Percentiles rank a stretch among this genome's conserved stretches.
Evolutionary conservation across 2,888 invertebrate genomes (phyloP).

Genomic region (Formica aserva): DNA sequence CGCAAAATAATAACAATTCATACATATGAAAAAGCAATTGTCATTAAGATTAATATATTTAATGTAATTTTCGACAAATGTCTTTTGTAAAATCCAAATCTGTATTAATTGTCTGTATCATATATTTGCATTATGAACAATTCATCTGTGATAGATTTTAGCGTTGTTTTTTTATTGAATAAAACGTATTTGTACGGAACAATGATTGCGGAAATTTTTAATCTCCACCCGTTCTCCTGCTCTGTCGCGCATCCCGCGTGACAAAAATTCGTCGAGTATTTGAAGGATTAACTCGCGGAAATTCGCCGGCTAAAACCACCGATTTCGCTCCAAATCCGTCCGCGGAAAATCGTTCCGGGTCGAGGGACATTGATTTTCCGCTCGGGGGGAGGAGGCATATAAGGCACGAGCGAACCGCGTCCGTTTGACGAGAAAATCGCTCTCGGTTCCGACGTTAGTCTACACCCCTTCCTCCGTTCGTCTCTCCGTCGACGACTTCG

Average conservation of each 20-base stretch:
- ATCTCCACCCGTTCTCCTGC: slow-evolving; percentile 30
- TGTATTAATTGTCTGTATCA: background rate
- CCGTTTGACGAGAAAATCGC: slow-evolving; percentile 70
- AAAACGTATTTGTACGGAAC: slow-evolving; percentile 42
- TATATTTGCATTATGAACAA: slow-evolving; percentile 27
- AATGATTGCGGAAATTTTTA: slow-evolving; percentile 46
- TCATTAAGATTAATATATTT: background rate
- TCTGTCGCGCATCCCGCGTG: slow-evolving; percentile 33
- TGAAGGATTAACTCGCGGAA: slow-evolving; percentile 74
- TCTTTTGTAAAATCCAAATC: background rate
- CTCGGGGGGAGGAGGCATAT: slow-evolving; percentile 55
- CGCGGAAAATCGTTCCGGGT: slow-evolving; percentile 76
- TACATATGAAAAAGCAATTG: background rate
- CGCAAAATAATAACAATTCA: background rate
- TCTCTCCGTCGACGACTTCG: slow-evolving; percentile 50
- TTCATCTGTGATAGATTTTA: slow-evolving; percentile 24
- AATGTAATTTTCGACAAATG: background rate
- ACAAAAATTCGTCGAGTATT: slow-evolving; percentile 62
- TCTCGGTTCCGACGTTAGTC: slow-evolving; percentile 14
- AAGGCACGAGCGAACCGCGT: slow-evolving; percentile 71
- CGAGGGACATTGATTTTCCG: slow-evolving; percentile 76
- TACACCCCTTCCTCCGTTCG: slow-evolving; percentile 41
- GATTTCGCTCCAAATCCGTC: slow-evolving; percentile 67
- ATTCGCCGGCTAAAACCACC: slow-evolving; percentile 72
- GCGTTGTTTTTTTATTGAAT: slow-evolving; percentile 7